phyloP scores from a whole-genome alignment of 2,113 vertebrate genomes.

The Cygnus atratus region DNA sequence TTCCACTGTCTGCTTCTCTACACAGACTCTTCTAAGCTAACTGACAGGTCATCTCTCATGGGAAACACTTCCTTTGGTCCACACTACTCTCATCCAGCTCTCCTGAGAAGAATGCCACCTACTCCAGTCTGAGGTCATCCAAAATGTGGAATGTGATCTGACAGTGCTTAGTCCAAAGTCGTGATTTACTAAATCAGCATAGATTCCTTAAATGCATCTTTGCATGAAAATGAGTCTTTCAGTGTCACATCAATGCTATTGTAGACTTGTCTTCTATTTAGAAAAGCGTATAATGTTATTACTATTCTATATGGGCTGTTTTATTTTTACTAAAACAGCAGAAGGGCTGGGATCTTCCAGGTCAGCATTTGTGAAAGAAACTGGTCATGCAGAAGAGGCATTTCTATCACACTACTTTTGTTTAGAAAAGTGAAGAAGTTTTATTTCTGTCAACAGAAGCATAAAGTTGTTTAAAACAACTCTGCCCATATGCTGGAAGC shows the following conservation, averaged over 20 bases:
- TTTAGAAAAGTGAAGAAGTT: not conserved
- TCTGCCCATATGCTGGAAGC: not conserved
- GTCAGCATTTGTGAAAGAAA: not conserved
- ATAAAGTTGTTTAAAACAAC: not conserved
- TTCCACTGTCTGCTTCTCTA: not conserved
- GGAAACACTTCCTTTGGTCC: not conserved
- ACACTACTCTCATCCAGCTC: not conserved
- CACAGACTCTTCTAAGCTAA: not conserved
- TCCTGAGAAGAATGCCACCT: not conserved
- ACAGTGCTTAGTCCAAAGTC: not conserved
- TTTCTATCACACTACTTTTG: not conserved
- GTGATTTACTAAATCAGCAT: not conserved
- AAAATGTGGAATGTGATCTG: not conserved
- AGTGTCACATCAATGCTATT: not conserved
- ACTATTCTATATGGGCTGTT: fast-evolving
- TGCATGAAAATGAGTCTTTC: not conserved
- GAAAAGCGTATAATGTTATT: not conserved
- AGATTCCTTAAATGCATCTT: not conserved
- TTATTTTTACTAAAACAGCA: not conserved
- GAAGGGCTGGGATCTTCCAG: not conserved
- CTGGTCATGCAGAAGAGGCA: not conserved
- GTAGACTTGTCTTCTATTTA: not conserved
- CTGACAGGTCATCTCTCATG: not conserved
- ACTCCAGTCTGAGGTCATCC: not conserved
- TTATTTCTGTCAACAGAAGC: not conserved